Base-by-base conservation (phyloP, 23 tunicate species). In the Clavelina lepadiformis region DNA sequence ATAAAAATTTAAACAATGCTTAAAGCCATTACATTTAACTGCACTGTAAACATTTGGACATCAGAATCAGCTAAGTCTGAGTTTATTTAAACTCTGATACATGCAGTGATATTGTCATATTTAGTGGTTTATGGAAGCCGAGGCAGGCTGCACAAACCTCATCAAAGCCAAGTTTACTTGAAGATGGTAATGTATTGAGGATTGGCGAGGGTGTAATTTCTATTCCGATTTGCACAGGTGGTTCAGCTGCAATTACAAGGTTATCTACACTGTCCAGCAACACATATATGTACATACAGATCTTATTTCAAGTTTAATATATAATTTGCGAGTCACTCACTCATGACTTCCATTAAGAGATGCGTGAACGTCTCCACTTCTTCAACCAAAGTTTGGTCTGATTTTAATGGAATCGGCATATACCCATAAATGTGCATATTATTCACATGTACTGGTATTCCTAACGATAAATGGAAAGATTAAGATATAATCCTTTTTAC, bases 171-270 rank as follows among this genome's bases (percentile, higher is more conserved):
- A 81, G 69, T 19, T 69, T 76, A 27, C 47, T 62, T 13, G 25
- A 33, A 55, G 56, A 8, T 0, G n/a, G 3, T 3, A 18, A 51
- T 29, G 44, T 65, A 51, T 46, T 38, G 28, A 65, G 27, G 51
- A n/a, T 28, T 23, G 34, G 33, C 26, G 60, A 56, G 3, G 73
- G 74, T 56, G 70, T 31, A 35, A 77, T 65, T 63, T 71, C 76
- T 26, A 89, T 81, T 31, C 89, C 97, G 3, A 89, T 63, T 31
- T 89, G 89, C 38, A 89, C 89, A 13, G 97, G 97, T 3, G 89
- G 97, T 36, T 89, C 97, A 68, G 97, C 89, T 82, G 47, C 11
- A 82, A 15, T 15, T 7, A 15, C 21, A 8, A 19, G 21, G 7
- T 54, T 21, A 54, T 13, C 24, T 15, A 54, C 19, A 15, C 21